Evolutionary conservation across 92 coral and sea anemone species (phyloP), one percentile per base, ranked within the genome.

Genomic region (Porites divaricata): DNA sequence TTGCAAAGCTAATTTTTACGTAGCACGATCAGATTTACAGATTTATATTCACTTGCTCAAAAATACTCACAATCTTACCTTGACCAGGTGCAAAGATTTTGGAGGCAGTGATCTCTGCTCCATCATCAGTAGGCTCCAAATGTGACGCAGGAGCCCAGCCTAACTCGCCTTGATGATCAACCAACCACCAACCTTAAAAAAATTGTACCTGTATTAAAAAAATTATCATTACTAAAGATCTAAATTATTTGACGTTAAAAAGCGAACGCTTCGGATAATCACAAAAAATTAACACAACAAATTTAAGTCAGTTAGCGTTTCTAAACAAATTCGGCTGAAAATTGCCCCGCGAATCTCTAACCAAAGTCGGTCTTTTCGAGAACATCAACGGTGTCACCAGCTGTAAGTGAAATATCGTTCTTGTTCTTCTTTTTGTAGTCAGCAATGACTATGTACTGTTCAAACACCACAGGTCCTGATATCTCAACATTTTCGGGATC

Each of bases 61-160:
- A 7, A 11, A 54, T 54, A 15, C 59, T 15, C 16, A 15, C 13
- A 9, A 61, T 8, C 22, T 15, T 14, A 90, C 93, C 93, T 90
- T 86, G 62, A 15, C 93, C 93, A 62, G 93, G 93, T 61, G 90
- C 75, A 76, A 81, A 90, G 9, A 20, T 70, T 76, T 86, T 78
- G 51, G 84, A 15, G 50, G 88, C 12, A 0, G 88, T 84, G 54
- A 84, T 56, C 83, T 90, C 93, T 63, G 90, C 62, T 28, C 83
- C 87, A 19, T 86, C 93, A 41, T 90, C 90, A 6, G 45, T 67
- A 25, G 93, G 93, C 69, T 90, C 93, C 65, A 90, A 80, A 72
- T 86, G 87, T 17, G 93, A 86, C 0, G 93, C 93, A 14, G 93
- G 93, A 1, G 93, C 93, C 93, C 93, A 90, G 9, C 93, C 93